Conservation (phyloP, 2,888 invertebrate genomes). For the Drosophila gaucha region DNA sequence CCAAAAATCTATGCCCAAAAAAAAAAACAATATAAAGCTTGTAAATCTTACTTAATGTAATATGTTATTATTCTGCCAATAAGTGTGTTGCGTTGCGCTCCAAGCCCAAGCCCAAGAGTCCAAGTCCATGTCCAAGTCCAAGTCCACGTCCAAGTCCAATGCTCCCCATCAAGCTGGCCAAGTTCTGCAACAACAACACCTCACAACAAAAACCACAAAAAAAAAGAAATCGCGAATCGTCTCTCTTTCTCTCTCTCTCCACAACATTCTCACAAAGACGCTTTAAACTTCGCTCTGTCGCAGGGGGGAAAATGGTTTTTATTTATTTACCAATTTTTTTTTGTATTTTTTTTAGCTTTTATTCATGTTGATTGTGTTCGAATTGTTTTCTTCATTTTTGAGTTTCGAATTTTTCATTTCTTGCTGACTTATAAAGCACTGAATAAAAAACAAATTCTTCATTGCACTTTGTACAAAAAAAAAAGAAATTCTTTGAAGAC, state of each 20-base stretch:
- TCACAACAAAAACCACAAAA: conserved; percentile 20
- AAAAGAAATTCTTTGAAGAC: conserved; percentile 39
- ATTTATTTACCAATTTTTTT: neutral
- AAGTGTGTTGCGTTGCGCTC: conserved; percentile 48
- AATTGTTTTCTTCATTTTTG: conserved; percentile 19
- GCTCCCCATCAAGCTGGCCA: conserved; percentile 33
- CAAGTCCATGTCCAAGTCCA: conserved; percentile 24
- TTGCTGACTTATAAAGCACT: conserved; percentile 72
- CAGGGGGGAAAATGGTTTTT: conserved; percentile 32
- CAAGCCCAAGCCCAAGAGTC: conserved; percentile 34
- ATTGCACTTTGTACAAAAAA: conserved; percentile 68
- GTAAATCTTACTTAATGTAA: conserved; percentile 54
- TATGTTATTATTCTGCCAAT: conserved; percentile 25
- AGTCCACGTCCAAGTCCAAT: conserved; percentile 1
- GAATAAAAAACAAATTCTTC: conserved; percentile 59
- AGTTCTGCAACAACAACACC: conserved; percentile 39
- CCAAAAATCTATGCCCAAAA: conserved; percentile 26
- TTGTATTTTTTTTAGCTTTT: conserved; percentile 30
- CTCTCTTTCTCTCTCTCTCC: conserved; percentile 10
- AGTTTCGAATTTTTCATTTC: conserved; percentile 45
- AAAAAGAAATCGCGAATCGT: conserved; percentile 31
- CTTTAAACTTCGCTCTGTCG: conserved; percentile 60
- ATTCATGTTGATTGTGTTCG: conserved; percentile 31
- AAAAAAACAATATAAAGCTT: conserved; percentile 14
- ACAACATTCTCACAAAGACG: conserved; percentile 49